Conservation (phyloP, 37 sponge, comb jelly and placozoan genomes). For the Beroe ovata region DNA sequence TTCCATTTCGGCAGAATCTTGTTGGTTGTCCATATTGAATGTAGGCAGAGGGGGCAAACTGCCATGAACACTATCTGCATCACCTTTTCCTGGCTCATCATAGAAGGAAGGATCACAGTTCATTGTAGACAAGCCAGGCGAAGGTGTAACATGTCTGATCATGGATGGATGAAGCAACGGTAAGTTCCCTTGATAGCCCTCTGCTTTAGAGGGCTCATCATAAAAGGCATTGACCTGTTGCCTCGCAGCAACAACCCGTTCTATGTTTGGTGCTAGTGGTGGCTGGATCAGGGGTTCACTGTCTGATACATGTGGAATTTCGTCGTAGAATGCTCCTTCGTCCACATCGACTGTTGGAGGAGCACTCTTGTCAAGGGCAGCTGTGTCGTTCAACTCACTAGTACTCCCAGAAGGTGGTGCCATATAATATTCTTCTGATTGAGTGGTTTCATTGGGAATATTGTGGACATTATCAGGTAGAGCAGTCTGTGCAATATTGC, state of each 20-base stretch:
- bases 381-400: neutral
- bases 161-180: neutral
- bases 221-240: neutral
- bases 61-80: neutral
- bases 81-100: neutral
- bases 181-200: neutral
- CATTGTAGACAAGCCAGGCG: neutral
- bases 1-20: neutral
- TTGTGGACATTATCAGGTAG: neutral
- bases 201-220: neutral
- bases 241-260: neutral
- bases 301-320: neutral
- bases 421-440: constrained; percentile 13
- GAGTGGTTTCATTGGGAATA: neutral
- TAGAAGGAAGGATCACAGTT: neutral
- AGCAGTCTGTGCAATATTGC: neutral
- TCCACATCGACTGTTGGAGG: too few species aligned
- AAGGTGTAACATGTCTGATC: neutral
- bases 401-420: neutral
- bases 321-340: neutral
- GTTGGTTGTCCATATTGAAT: neutral
- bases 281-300: neutral
- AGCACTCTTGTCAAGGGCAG: neutral
- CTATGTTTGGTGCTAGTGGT: neutral
- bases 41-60: constrained; percentile 5